Percentiles rank a stretch among this genome's conserved stretches.
Conservation (phyloP, 2,888 invertebrate species). For the Andrena haemorrhoa region DNA sequence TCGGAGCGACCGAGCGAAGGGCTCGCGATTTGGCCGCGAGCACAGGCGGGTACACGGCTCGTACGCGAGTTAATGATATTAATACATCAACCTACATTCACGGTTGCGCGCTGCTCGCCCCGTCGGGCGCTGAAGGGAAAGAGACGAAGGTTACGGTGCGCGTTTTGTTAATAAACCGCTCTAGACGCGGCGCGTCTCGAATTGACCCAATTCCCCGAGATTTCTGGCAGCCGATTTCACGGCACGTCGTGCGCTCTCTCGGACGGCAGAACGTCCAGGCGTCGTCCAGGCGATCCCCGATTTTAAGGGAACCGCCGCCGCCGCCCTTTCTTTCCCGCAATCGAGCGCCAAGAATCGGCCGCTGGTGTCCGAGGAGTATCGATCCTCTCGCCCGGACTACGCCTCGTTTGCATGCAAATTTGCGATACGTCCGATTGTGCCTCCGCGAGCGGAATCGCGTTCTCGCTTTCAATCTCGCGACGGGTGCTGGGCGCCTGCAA, state of each 20-base stretch:
- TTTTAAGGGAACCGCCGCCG: background rate
- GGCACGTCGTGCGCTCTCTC: conserved; percentile 29
- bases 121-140: conserved; percentile 30
- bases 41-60: conserved; percentile 24
- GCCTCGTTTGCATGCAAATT: conserved; percentile 43
- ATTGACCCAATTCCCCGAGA: conserved; percentile 75
- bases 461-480: conserved; percentile 39
- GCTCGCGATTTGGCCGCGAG: conserved; percentile 46
- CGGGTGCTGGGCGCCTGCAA: background rate
- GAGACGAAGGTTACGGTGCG: conserved; percentile 66
- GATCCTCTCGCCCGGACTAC: conserved; percentile 8
- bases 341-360: conserved; percentile 4
- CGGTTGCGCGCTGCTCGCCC: background rate
- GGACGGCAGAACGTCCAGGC: conserved; percentile 5
- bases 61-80: conserved; percentile 66
- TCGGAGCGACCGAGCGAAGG: conserved; percentile 29
- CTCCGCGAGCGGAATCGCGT: background rate
- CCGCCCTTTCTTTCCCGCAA: background rate
- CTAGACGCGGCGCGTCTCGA: conserved; percentile 51
- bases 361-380: conserved; percentile 26
- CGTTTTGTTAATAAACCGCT: conserved; percentile 73
- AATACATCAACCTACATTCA: conserved; percentile 74
- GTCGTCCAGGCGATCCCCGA: background rate
- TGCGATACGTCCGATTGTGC: conserved; percentile 29
- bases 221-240: conserved; percentile 72